These are phyloP conservation scores for Micrastur ruficollis DNA, from an alignment of 2,797 vertebrate species.

Conservation along the genomic window DNA sequence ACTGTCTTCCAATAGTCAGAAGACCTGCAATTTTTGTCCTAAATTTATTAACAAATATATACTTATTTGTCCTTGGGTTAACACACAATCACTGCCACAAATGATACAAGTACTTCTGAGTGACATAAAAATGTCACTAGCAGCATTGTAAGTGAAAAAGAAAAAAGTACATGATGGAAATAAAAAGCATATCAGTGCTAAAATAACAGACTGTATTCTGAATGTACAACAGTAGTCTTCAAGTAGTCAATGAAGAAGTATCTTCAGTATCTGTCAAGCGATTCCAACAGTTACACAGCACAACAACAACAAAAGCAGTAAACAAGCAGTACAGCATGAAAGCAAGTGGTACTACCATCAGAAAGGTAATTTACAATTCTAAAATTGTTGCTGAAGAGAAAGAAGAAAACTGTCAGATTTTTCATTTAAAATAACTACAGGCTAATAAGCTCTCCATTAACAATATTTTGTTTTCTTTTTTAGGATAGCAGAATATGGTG, in stretches of 20 bases:
- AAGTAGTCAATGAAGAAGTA: background rate
- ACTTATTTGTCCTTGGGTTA: background rate
- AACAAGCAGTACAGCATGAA: background rate
- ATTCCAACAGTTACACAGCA: background rate
- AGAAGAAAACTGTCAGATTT: background rate
- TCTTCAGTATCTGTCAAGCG: background rate
- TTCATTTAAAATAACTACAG: background rate
- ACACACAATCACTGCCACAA: background rate
- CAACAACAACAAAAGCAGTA: background rate
- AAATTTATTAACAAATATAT: background rate
- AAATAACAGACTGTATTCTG: background rate
- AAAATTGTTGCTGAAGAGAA: background rate
- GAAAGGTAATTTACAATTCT: background rate
- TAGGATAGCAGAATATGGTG: background rate
- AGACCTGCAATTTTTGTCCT: background rate
- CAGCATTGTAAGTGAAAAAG: background rate
- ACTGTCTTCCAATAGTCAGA: background rate
- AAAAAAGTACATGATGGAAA: background rate
- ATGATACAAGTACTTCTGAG: background rate
- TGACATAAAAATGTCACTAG: background rate
- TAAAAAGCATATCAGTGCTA: background rate
- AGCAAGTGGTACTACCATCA: background rate
- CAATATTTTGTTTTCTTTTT: background rate
- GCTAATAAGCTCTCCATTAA: background rate
- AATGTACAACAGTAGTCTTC: background rate